A percentile compares a stretch with the other conserved stretches of the same genome.
phyloP scores from a whole-genome alignment of 1,140 invertebrate species.

The Ptiloglossa arizonensis region DNA sequence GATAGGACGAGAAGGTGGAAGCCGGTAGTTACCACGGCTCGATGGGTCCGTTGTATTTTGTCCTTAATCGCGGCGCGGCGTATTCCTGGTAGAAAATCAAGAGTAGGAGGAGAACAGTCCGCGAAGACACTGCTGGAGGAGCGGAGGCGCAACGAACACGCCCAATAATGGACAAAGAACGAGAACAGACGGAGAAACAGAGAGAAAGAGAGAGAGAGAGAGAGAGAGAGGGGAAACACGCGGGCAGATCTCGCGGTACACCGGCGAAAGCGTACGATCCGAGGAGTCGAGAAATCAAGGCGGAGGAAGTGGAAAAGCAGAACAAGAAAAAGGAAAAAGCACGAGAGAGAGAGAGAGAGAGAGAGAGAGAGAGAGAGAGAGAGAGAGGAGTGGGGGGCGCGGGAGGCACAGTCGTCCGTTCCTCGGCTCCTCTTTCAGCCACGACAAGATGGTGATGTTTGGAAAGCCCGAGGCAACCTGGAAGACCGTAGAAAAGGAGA shows the following conservation, averaged over 20 bases:
- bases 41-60: constrained; percentile 44
- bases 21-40: constrained; percentile 28
- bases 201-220: background rate
- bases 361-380: background rate
- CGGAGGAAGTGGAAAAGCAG: constrained; percentile 11
- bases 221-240: constrained; percentile 5
- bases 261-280: constrained; percentile 19
- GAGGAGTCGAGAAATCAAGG: constrained; percentile 43
- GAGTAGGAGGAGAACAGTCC: background rate
- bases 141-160: constrained; percentile 6
- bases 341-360: too few species aligned
- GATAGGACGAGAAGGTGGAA: constrained; percentile 29
- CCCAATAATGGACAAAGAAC: constrained; percentile 54
- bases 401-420: constrained; percentile 8
- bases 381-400: too few species aligned
- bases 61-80: constrained; percentile 44
- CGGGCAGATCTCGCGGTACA: constrained; percentile 5
- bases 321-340: constrained; percentile 23
- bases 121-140: constrained; percentile 3
- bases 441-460: constrained; percentile 66
- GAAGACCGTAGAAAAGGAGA: constrained; percentile 56
- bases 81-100: constrained; percentile 30
- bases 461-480: constrained; percentile 62
- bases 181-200: background rate
- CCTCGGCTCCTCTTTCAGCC: constrained; percentile 36